Base-by-base conservation (phyloP, 2,113 vertebrate genomes). In the Azemiops feae region DNA sequence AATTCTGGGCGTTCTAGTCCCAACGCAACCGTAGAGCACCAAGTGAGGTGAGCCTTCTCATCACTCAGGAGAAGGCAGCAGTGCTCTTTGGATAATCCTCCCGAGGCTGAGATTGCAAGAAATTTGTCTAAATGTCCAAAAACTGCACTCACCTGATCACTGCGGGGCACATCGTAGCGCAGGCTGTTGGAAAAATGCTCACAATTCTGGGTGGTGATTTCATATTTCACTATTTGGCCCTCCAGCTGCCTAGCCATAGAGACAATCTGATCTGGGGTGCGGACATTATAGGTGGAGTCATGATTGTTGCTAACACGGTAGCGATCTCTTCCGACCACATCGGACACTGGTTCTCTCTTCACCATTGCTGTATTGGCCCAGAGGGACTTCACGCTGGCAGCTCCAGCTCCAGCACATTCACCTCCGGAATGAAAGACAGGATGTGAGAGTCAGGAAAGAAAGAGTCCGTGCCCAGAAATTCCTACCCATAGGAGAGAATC, bases 21-120 rank as follows among this genome's bases (percentile, higher is more conserved):
- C 64, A 47, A 86, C 85, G 4, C 43, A 86, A 25, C 43, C 9
- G 4, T 4, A 47, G 9, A 23, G 7, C 43, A 4, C 43, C 43
- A 86, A 45, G 43, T 5, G 3, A 22, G 85, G 1, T 1, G 23
- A 25, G 8, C 39, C n/a, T 34, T 74, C 12, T 18, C 64, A 16
- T 5, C 64, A 2, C 4, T 74, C 64, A n/a, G 1, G 30, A 34
- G 30, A 5, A 14, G 0, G 30, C 4, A 18, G 64, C 60, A 16
- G 30, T 4, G 58, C 10, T 64, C 4, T 27, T 64, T n/a, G 4
- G 27, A 69, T 34, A 1, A 16, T 16, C 22, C 58, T 3, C 12
- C 4, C 0, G 12, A n/a, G 60, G n/a, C 11, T 1, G 4, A 1
- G 1, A n/a, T 4, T 5, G 11, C 64, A 5, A 69, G 4, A n/a